These are phyloP conservation scores for Hirtodrosophila alboralis DNA, from an alignment of 2,888 invertebrate species.

Conservation along the genomic window DNA sequence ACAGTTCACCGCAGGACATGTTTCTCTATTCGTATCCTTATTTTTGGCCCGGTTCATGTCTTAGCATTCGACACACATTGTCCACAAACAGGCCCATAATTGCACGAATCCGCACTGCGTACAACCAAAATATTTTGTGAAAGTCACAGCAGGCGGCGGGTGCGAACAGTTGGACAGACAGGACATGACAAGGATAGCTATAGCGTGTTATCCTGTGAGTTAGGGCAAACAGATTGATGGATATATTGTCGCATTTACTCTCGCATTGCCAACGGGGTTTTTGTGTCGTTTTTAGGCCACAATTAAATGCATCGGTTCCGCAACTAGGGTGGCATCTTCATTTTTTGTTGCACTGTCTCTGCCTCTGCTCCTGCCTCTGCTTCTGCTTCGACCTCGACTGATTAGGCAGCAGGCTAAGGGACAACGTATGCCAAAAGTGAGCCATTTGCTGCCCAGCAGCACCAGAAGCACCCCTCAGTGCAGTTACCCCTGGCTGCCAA, in stretches of 20 bases:
- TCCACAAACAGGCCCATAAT: slow-evolving; percentile 67
- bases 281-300: slow-evolving; percentile 76
- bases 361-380: slow-evolving; percentile 15
- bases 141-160: slow-evolving; percentile 79
- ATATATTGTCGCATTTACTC: slow-evolving; percentile 59
- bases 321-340: slow-evolving; percentile 81
- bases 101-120: slow-evolving; percentile 79
- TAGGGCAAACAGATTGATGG: slow-evolving; percentile 63
- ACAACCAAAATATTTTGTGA: slow-evolving; percentile 84
- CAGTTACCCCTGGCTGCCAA: slow-evolving; percentile 44
- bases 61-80: slow-evolving; percentile 69
- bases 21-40: slow-evolving; percentile 23
- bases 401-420: slow-evolving; percentile 59
- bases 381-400: slow-evolving; percentile 25
- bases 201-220: slow-evolving; percentile 44
- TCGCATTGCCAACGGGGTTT: slow-evolving; percentile 39
- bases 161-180: slow-evolving; percentile 18
- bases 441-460: slow-evolving; percentile 66
- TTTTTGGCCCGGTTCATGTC: slow-evolving; percentile 42
- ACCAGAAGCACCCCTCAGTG: slow-evolving; percentile 38
- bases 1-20: slow-evolving; percentile 66
- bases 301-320: slow-evolving; percentile 81
- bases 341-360: slow-evolving; percentile 1
- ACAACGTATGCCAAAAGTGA: slow-evolving; percentile 78
- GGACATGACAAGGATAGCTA: slow-evolving; percentile 30